phyloP scores from a whole-genome alignment of 1,140 invertebrate genomes.

The Brachionus paranguensis region DNA sequence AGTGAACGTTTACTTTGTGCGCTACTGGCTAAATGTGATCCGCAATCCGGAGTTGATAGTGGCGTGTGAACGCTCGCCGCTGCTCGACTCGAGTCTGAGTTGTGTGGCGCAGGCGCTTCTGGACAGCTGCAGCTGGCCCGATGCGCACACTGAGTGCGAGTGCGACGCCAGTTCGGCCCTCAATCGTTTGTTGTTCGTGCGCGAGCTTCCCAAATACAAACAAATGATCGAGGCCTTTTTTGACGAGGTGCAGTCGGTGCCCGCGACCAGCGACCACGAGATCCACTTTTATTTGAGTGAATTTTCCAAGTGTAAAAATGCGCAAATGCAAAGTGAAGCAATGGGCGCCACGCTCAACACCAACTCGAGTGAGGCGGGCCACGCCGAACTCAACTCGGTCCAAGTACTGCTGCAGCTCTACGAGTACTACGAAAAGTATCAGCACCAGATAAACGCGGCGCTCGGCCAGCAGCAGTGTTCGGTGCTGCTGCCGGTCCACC shows the following conservation, averaged over 20 bases:
- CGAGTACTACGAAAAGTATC: slow-evolving; percentile 36
- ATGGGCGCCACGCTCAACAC: not conserved
- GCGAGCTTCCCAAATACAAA: not conserved
- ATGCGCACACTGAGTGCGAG: not conserved
- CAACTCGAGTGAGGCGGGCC: not conserved
- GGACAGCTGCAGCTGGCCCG: not conserved
- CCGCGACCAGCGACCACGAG: not conserved
- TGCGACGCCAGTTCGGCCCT: not conserved
- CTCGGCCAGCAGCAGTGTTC: slow-evolving; percentile 37
- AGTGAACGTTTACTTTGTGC: slow-evolving; percentile 9
- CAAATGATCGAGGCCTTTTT: slow-evolving; percentile 7
- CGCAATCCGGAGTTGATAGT: not conserved
- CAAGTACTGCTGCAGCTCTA: slow-evolving; percentile 18
- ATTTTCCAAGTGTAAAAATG: not conserved
- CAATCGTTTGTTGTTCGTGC: not conserved
- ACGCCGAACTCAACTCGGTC: slow-evolving; percentile 1
- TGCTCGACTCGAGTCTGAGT: not conserved
- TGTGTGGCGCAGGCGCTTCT: slow-evolving; percentile 15
- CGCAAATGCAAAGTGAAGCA: not conserved
- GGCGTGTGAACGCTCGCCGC: not conserved
- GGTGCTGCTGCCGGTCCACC: slow-evolving; percentile 14
- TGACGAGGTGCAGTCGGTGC: not conserved
- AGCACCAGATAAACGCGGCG: slow-evolving; percentile 18
- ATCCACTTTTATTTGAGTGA: slow-evolving; percentile 29
- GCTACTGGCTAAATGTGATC: not conserved